Conservation (phyloP, 2,113 vertebrate species). For the Lepus americanus region DNA sequence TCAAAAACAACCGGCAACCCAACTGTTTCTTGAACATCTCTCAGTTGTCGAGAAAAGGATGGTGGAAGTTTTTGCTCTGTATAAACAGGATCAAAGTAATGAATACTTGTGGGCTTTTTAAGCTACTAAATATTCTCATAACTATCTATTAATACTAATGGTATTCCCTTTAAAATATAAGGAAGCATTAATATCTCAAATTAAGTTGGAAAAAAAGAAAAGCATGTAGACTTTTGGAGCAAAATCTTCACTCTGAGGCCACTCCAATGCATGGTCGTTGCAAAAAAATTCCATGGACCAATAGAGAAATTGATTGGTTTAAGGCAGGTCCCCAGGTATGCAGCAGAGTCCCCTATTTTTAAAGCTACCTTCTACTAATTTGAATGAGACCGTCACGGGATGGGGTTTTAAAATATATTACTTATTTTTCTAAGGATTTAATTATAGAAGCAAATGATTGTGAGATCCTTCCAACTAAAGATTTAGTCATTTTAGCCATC, state of each 20-base stretch:
- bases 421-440: conserved; percentile 38
- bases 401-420: conserved; percentile 29
- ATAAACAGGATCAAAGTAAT: conserved; percentile 76
- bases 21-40: conserved; percentile 91
- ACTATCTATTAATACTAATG: neutral
- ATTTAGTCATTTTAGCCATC: neutral
- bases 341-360: neutral
- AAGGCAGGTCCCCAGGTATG: neutral
- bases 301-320: neutral
- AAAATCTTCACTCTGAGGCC: conserved; percentile 18
- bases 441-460: conserved; percentile 18
- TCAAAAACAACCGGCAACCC: conserved; percentile 90
- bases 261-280: neutral
- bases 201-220: conserved; percentile 9
- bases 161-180: neutral
- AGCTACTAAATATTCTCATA: neutral
- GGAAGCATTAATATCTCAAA: neutral
- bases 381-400: neutral
- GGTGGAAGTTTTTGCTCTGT: conserved; percentile 94
- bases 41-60: conserved; percentile 93
- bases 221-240: neutral
- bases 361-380: neutral
- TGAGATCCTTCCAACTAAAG: neutral
- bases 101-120: conserved; percentile 16
- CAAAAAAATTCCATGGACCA: neutral